Percentiles rank a stretch among this genome's conserved stretches.
Conservation (phyloP, 2,797 vertebrate species). For the Eupleurogrammus muticus region DNA sequence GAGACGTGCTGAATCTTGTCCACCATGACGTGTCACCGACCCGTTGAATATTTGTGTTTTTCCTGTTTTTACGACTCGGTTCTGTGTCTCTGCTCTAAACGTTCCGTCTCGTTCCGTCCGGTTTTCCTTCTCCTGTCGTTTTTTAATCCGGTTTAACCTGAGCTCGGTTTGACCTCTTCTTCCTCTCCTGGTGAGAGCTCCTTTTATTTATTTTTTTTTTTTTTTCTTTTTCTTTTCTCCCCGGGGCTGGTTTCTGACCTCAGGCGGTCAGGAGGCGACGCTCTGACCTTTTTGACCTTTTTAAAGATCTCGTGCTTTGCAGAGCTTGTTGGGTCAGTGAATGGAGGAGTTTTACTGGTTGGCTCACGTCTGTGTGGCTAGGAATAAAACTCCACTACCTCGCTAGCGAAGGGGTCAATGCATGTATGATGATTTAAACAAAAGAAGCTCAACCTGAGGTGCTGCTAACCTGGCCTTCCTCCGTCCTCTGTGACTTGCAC, state of each 20-base stretch:
- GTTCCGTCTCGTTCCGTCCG: no score
- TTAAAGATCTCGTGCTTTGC: conserved; percentile 1
- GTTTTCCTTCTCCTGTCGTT: no score
- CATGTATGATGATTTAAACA: no score
- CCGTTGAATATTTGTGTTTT: no score
- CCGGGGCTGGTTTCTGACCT: conserved; percentile 42
- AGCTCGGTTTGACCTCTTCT: conserved; percentile 17
- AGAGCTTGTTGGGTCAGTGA: background rate
- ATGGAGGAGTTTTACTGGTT: background rate
- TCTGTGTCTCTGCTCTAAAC: no score
- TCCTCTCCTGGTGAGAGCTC: background rate
- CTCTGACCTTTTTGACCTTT: conserved; percentile 48
- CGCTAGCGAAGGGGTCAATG: background rate
- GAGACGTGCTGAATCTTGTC: no score
- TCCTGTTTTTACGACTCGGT: no score
- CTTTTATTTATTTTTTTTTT: no score
- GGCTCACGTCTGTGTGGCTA: background rate
- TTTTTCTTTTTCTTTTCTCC: conserved; percentile 34
- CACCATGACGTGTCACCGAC: no score
- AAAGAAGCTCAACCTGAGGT: no score
- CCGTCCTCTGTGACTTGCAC: conserved; percentile 4
- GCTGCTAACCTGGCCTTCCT: no score
- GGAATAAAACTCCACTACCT: background rate
- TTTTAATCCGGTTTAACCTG: conserved; percentile 13
- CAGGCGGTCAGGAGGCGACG: conserved; percentile 33